phyloP scores from a whole-genome alignment of 2,888 invertebrate species.

The Campoletis raptor region DNA sequence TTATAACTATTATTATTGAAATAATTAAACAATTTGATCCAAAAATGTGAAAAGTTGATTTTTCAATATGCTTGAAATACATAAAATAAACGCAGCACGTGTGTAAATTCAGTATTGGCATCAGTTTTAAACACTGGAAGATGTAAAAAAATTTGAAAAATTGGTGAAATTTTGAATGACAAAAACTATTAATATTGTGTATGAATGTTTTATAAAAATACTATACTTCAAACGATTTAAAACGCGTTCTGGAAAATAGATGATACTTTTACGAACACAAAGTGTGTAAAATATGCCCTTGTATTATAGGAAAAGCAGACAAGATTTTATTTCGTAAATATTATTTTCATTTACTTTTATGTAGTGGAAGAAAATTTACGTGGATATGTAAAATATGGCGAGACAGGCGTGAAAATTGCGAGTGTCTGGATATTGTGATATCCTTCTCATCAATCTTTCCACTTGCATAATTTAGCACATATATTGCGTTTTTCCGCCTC shows the following conservation, averaged over 20 bases:
- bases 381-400: conserved; percentile 16
- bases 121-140: not conserved
- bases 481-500: not conserved
- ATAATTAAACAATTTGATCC: no score
- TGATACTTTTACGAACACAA: not conserved
- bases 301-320: not conserved
- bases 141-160: not conserved
- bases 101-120: not conserved
- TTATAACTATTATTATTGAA: no score
- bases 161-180: not conserved
- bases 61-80: no score
- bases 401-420: conserved; percentile 37
- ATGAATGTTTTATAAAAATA: not conserved
- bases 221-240: not conserved
- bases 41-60: not conserved
- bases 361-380: not conserved
- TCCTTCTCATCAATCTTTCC: conserved; percentile 39
- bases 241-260: not conserved
- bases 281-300: not conserved
- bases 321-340: not conserved
- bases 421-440: conserved; percentile 7
- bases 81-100: no score
- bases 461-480: conserved; percentile 28
- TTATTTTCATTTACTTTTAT: not conserved
- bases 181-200: not conserved